Conservation (phyloP, 2,113 vertebrate genomes). For the Aptenodytes forsteri region DNA sequence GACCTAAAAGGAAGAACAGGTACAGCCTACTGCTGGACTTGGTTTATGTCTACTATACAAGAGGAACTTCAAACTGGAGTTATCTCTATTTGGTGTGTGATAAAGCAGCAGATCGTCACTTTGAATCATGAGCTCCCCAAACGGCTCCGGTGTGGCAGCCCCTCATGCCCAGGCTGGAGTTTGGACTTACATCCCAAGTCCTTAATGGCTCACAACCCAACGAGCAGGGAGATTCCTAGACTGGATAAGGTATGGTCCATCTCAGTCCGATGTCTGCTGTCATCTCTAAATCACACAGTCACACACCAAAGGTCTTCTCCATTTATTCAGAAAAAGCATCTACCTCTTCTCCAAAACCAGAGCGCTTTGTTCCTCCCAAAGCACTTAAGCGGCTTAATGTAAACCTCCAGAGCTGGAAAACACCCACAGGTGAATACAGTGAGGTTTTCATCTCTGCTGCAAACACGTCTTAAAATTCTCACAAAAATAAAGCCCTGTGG, state of each 20-base stretch:
- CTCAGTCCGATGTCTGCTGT: rapidly evolving
- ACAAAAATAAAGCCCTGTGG: rapidly evolving
- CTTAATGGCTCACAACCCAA: neutral
- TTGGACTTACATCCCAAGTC: neutral
- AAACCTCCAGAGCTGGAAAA: neutral
- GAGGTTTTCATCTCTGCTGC: neutral
- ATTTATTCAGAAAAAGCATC: neutral
- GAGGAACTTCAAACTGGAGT: neutral
- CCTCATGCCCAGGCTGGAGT: neutral
- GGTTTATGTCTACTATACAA: neutral
- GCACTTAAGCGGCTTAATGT: neutral
- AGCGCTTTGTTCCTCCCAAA: neutral
- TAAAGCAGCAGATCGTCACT: neutral
- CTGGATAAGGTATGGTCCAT: neutral
- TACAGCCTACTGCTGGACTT: neutral
- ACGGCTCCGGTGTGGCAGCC: neutral
- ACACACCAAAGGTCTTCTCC: neutral
- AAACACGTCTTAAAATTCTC: neutral
- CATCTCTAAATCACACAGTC: neutral
- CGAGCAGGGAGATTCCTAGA: neutral
- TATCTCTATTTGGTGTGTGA: rapidly evolving
- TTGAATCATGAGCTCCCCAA: neutral
- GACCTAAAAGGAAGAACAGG: neutral
- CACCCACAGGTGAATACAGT: neutral
- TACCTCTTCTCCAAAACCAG: neutral